These are phyloP conservation scores for Camponotus fellah DNA, from an alignment of 2,888 invertebrate genomes.

Conservation along the genomic window DNA sequence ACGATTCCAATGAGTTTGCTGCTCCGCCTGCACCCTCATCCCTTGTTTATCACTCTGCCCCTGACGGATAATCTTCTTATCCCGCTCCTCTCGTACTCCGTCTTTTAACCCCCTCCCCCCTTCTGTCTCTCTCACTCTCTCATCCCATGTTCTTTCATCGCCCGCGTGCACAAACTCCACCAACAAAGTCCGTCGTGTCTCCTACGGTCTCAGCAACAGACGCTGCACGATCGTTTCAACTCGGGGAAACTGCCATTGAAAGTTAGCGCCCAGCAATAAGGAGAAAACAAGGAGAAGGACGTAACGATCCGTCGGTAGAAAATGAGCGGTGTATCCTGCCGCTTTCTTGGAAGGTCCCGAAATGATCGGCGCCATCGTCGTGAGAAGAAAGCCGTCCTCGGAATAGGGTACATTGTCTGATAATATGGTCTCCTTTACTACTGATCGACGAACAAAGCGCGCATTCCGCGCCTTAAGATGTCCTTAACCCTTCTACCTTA, in stretches of 20 bases:
- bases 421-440: conserved; percentile 20
- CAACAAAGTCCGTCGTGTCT: conserved; percentile 10
- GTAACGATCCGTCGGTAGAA: conserved; percentile 59
- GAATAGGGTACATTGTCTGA: conserved; percentile 31
- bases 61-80: conserved; percentile 62
- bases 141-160: conserved; percentile 45
- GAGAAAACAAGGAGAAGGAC: conserved; percentile 57
- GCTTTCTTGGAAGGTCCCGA: conserved; percentile 26
- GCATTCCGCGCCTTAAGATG: neutral
- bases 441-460: conserved; percentile 43
- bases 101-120: neutral
- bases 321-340: conserved; percentile 48
- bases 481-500: conserved; percentile 19
- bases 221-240: conserved; percentile 64
- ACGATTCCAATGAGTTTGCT: conserved; percentile 49
- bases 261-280: conserved; percentile 63
- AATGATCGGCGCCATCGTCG: conserved; percentile 41
- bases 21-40: conserved; percentile 2
- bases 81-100: conserved; percentile 30
- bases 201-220: conserved; percentile 55
- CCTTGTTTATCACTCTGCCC: conserved; percentile 51
- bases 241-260: conserved; percentile 65
- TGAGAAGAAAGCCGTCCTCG: neutral
- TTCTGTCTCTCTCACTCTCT: neutral
- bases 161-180: conserved; percentile 51